Base-by-base conservation (phyloP, 2,797 vertebrate species). In the Borostomias antarcticus region DNA sequence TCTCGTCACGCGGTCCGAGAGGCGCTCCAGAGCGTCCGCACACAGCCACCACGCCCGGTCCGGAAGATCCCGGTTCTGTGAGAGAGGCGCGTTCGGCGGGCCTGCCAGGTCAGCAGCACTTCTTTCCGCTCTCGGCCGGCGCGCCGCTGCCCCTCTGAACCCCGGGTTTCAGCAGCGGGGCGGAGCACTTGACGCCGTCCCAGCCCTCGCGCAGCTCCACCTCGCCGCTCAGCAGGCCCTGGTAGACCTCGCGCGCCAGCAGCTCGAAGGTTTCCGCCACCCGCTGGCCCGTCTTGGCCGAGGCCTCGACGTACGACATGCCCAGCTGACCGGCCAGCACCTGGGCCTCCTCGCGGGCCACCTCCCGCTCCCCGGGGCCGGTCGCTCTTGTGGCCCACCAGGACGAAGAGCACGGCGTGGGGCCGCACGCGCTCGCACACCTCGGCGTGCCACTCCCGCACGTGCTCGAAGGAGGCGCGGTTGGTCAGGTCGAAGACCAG, bases 361-460 rank as follows among this genome's bases (percentile, higher is more conserved):
- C 93, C 25, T 0, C 75, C 40, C 91, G 70, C 69, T 91, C 86
- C 21, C 64, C 78, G 3, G 86, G 66, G 1, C 54, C 79, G 76
- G 88, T 97, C 94, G 0, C 82, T 93, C 76, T 96, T 96, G 73
- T 95, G 93, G 1, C 94, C 93, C 75, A 93, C 92, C 72, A 95
- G 86, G 66, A 94, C 26, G 40, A 96, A 95, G 26, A 95, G 58
- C 3, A 95, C 81, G 10, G 54, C 81, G 21, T 88, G 82, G 0
- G 92, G 93, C 63, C 87, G 89, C 26, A 93, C 88, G 0, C 92
- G 88, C 73, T 95, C 91, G 0, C 69, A 79, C 77, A 95, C 93
- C 72, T 96, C 94, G 4, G 11, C 74, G 53, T 94, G 85, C 94
- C 94, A 94, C 7, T 74, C 91, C 58, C 75, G 84, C 21, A 94